Evolutionary conservation across 2,888 invertebrate species (phyloP).

Genomic region (Acanthococcus lagerstroemiae): DNA sequence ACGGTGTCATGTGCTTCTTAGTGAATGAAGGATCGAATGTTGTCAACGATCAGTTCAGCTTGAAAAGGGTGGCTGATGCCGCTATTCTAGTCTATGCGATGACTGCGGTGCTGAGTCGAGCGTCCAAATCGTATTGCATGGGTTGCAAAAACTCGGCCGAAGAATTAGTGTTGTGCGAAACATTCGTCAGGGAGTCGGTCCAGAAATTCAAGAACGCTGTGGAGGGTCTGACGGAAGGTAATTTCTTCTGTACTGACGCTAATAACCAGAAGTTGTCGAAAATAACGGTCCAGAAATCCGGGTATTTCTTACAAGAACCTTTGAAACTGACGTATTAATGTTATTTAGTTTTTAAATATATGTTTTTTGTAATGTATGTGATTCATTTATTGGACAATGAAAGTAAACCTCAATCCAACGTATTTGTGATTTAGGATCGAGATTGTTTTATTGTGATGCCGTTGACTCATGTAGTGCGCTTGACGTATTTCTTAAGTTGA

Average conservation of each 20-base stretch:
- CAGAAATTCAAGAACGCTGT: slow-evolving; percentile 14
- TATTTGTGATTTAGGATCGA: too few relatives aligned
- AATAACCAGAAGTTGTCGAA: slow-evolving; percentile 22
- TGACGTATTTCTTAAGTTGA: too few relatives aligned
- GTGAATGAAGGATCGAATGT: slow-evolving; percentile 53
- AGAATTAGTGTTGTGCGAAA: slow-evolving; percentile 43
- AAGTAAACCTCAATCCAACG: too few relatives aligned
- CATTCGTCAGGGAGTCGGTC: slow-evolving; percentile 21
- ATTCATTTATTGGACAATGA: too few relatives aligned
- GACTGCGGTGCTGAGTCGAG: slow-evolving; percentile 61
- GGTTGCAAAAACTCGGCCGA: slow-evolving; percentile 62
- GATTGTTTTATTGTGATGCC: too few relatives aligned
- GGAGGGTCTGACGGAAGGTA: slow-evolving; percentile 16
- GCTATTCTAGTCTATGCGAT: slow-evolving; percentile 63
- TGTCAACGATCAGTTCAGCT: slow-evolving; percentile 54
- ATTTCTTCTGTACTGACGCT: slow-evolving; percentile 17
- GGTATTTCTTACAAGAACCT: slow-evolving; percentile 11
- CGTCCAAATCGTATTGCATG: slow-evolving; percentile 75
- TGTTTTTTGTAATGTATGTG: too few relatives aligned
- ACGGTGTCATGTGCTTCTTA: slow-evolving; percentile 53
- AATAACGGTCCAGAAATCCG: background rate
- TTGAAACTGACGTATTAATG: slow-evolving; percentile 18
- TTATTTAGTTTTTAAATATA: too few relatives aligned
- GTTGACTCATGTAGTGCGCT: too few relatives aligned
- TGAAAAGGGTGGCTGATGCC: slow-evolving; percentile 63